Evolutionary conservation across 2,113 vertebrate genomes (phyloP).

Genomic region (Lophotis ruficrista): DNA sequence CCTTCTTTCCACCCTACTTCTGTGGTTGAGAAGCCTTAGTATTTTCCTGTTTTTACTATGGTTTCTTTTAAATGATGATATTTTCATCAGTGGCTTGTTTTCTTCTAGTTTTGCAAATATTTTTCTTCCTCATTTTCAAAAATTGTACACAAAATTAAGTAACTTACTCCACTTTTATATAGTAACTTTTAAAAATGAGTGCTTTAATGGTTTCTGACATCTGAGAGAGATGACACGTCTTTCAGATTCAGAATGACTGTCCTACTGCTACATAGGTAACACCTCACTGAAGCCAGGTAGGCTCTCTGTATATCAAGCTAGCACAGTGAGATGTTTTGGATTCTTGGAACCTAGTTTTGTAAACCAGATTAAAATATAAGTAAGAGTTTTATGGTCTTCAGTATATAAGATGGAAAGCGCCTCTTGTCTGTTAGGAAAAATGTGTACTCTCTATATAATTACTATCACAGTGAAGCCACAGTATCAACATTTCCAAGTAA

Average conservation of each 20-base stretch:
- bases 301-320: not conserved
- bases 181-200: not conserved
- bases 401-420: not conserved
- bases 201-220: not conserved
- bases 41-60: not conserved
- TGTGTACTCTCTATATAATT: not conserved
- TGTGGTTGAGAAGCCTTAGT: not conserved
- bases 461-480: not conserved
- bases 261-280: not conserved
- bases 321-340: not conserved
- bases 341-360: not conserved
- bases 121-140: not conserved
- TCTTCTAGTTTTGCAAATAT: not conserved
- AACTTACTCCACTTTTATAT: not conserved
- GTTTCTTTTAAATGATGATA: not conserved
- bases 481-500: not conserved
- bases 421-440: not conserved
- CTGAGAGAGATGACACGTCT: not conserved
- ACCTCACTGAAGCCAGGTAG: not conserved
- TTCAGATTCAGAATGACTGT: not conserved
- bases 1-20: not conserved
- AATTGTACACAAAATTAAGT: not conserved
- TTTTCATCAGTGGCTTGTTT: not conserved
- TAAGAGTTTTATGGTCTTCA: not conserved
- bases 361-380: not conserved